Evolutionary conservation across 2,888 invertebrate species (phyloP).

Genomic region (Baronia brevicornis): DNA sequence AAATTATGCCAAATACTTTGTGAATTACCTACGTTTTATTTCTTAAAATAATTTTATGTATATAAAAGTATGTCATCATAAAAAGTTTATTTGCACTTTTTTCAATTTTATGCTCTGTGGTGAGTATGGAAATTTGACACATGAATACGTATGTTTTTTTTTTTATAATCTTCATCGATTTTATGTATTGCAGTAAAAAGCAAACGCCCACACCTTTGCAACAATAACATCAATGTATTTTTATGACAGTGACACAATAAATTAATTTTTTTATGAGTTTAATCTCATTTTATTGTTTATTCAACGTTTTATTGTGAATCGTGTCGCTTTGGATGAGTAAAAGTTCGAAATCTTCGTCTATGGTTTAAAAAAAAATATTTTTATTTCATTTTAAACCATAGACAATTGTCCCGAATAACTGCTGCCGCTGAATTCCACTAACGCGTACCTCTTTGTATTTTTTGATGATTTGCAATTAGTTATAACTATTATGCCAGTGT

Average conservation of each 20-base stretch:
- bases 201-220: slow-evolving; percentile 14
- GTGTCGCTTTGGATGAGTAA: slow-evolving; percentile 4
- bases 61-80: too few species aligned
- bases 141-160: slow-evolving; percentile 11
- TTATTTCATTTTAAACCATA: slow-evolving; percentile 5
- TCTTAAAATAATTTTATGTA: too few species aligned
- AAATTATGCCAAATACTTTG: too few species aligned
- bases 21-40: too few species aligned
- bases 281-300: slow-evolving; percentile 5
- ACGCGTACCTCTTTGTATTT: too few species aligned
- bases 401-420: too few species aligned
- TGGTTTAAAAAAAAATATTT: slow-evolving; percentile 1
- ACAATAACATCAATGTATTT: slow-evolving; percentile 12
- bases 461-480: too few species aligned
- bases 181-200: slow-evolving; percentile 11
- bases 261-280: slow-evolving; percentile 9
- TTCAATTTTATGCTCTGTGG: slow-evolving; percentile 9
- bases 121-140: slow-evolving; percentile 10
- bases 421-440: too few species aligned
- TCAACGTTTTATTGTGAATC: slow-evolving; percentile 8
- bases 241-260: slow-evolving; percentile 13
- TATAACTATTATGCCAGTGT: too few species aligned
- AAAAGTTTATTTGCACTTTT: slow-evolving; percentile 10
- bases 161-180: slow-evolving; percentile 13
- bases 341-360: too few species aligned